Evolutionary conservation across 64 coral and sea anemone species (phyloP).

Genomic region (Dendrophyllia cribrosa): DNA sequence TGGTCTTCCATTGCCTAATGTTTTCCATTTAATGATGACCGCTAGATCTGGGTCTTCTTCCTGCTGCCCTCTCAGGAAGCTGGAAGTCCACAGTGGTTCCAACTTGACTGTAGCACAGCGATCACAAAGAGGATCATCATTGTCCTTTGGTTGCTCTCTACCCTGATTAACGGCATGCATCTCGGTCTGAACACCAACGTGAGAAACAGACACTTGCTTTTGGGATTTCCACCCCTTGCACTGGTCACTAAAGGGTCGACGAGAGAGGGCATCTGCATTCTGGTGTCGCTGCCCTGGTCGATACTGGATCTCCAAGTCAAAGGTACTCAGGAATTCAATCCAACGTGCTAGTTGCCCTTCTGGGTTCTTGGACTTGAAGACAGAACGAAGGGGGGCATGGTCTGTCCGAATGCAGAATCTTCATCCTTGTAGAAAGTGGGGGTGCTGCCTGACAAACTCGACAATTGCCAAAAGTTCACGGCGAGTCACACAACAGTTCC

Average conservation of each 20-base stretch:
- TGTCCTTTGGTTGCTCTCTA: neutral
- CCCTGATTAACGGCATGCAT: too few relatives aligned
- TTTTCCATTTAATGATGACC: neutral
- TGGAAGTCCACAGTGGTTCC: neutral
- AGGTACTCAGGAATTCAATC: conserved; percentile 28
- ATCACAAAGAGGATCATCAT: neutral
- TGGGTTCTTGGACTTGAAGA: conserved; percentile 22
- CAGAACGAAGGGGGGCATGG: neutral
- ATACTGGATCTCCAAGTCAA: conserved; percentile 39
- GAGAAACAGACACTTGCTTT: too few relatives aligned
- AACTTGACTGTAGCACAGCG: neutral
- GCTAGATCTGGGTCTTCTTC: neutral
- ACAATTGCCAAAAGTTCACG: conserved; percentile 18
- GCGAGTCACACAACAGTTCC: conserved; percentile 13
- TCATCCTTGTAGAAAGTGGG: neutral
- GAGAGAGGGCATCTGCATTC: conserved; percentile 59
- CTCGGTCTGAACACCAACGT: too few relatives aligned
- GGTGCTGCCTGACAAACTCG: neutral
- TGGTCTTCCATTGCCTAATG: neutral
- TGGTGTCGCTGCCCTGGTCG: neutral
- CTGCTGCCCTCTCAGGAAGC: neutral
- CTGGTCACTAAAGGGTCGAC: conserved; percentile 8
- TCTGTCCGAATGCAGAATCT: neutral
- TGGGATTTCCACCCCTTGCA: neutral
- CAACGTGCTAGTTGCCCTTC: conserved; percentile 52